Evolutionary conservation across 2,113 vertebrate species (phyloP).

Genomic region (Myotis yumanensis): DNA sequence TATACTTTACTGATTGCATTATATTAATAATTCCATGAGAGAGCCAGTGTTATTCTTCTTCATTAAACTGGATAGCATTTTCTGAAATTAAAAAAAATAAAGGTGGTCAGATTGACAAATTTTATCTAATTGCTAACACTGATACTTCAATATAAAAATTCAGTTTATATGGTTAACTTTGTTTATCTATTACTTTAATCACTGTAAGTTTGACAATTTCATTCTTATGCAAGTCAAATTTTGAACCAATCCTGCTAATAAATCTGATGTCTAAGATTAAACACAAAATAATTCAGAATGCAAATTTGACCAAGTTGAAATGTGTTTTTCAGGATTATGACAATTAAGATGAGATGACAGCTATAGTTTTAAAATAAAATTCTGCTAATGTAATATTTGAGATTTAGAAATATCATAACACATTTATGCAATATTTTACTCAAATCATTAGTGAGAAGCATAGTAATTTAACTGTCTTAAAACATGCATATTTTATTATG

Average conservation of each 20-base stretch:
- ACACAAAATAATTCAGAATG: neutral
- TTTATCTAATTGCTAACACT: neutral
- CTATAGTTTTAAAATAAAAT: neutral
- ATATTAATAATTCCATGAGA: neutral
- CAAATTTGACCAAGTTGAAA: slow-evolving; percentile 13
- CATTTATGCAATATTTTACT: neutral
- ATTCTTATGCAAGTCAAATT: neutral
- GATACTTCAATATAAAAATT: neutral
- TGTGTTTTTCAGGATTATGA: neutral
- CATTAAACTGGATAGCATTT: neutral
- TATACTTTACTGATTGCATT: neutral
- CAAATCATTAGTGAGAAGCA: slow-evolving; percentile 14
- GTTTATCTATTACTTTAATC: neutral
- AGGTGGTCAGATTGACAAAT: neutral
- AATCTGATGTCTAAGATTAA: neutral
- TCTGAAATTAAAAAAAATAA: neutral
- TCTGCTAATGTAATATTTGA: neutral
- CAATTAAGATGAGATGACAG: neutral
- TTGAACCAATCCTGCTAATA: neutral
- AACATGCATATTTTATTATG: neutral
- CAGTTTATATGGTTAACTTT: neutral
- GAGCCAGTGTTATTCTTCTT: neutral
- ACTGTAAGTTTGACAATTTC: neutral
- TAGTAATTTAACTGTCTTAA: neutral
- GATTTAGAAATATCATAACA: slow-evolving; percentile 26